phyloP scores from a whole-genome alignment of 2,113 vertebrate genomes.

The Nyctibius bracteatus region DNA sequence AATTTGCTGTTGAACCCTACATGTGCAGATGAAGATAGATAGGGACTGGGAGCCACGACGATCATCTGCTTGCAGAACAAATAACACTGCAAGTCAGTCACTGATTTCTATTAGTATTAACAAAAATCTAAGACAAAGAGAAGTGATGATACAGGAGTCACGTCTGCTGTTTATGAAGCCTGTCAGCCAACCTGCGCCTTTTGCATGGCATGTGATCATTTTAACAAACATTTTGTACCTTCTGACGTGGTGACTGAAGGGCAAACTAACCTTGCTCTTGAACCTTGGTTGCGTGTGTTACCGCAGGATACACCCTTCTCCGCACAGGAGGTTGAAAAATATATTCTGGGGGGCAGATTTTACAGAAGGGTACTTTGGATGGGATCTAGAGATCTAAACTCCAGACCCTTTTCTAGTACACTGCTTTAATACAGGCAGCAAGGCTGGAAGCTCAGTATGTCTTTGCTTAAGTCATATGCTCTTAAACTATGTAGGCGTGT shows the following conservation, averaged over 20 bases:
- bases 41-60: background rate
- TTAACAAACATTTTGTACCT: background rate
- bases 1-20: background rate
- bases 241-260: fast-evolving
- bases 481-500: background rate
- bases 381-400: background rate
- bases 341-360: background rate
- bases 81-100: background rate
- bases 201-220: background rate
- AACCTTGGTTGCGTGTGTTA: fast-evolving
- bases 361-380: background rate
- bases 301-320: background rate
- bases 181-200: background rate
- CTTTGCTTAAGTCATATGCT: background rate
- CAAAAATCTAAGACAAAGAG: background rate
- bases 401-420: background rate
- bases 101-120: background rate
- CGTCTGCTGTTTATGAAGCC: fast-evolving
- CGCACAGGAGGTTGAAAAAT: background rate
- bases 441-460: background rate
- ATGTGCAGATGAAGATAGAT: no score
- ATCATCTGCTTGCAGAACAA: background rate
- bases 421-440: background rate
- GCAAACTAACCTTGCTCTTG: no score
- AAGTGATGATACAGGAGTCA: background rate